A percentile compares a stretch with the other conserved stretches of the same genome.
Evolutionary conservation across 1,140 invertebrate species (phyloP).

Genomic region (Tribolium castaneum): DNA sequence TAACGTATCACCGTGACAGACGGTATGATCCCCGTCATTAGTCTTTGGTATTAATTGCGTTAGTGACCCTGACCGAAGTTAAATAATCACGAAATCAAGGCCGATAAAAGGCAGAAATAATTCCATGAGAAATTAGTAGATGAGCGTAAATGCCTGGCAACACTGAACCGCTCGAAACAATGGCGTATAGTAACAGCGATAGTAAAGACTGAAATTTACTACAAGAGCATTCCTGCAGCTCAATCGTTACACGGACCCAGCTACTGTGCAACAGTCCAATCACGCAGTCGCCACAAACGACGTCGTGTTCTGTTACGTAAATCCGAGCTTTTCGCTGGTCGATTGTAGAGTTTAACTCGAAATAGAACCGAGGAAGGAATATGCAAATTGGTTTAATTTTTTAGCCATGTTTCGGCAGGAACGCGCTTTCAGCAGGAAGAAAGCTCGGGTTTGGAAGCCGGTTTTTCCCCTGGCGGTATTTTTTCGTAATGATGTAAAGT

Average conservation of each 20-base stretch:
- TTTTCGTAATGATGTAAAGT: neutral
- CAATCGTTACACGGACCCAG: constrained; percentile 47
- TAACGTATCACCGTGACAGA: neutral
- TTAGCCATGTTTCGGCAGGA: constrained; percentile 34
- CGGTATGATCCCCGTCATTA: neutral
- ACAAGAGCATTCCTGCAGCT: constrained; percentile 49
- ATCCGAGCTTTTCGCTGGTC: constrained; percentile 9
- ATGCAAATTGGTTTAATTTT: constrained; percentile 49
- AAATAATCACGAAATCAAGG: constrained; percentile 20
- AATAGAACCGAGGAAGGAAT: constrained; percentile 46
- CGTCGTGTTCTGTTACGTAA: constrained; percentile 40
- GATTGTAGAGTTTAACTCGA: constrained; percentile 42
- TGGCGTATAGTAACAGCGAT: constrained; percentile 35
- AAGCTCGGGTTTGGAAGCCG: neutral
- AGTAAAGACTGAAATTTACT: constrained; percentile 44
- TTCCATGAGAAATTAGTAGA: constrained; percentile 5
- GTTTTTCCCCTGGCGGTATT: constrained; percentile 3
- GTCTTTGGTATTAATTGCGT: constrained; percentile 1
- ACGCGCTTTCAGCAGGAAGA: neutral
- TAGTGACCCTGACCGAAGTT: neutral
- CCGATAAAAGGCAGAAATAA: constrained; percentile 7
- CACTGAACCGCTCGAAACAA: constrained; percentile 24
- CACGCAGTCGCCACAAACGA: constrained; percentile 6
- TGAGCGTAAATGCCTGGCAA: constrained; percentile 23
- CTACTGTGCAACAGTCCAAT: constrained; percentile 46